Conservation (phyloP, 2,113 vertebrate genomes). For the Chloebia gouldiae region DNA sequence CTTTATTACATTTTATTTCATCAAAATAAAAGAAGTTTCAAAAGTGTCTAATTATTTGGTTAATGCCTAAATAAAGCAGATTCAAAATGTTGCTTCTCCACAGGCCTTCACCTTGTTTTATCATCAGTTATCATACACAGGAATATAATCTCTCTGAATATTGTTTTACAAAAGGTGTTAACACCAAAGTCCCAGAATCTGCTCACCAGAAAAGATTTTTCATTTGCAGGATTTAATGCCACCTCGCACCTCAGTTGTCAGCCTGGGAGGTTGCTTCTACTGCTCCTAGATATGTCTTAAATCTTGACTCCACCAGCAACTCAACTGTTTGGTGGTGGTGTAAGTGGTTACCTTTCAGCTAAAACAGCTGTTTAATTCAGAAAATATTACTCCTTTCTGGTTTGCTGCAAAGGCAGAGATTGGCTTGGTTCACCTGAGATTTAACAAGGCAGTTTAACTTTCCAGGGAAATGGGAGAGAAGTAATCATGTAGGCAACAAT, state of each 20-base stretch:
- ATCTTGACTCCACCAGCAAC: background rate
- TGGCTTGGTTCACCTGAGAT: background rate
- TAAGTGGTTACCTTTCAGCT: background rate
- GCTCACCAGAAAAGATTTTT: background rate
- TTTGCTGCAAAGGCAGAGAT: background rate
- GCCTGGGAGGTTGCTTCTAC: background rate
- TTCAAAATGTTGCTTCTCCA: background rate
- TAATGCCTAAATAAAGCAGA: background rate
- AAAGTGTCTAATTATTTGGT: background rate
- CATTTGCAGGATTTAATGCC: background rate
- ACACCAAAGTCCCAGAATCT: background rate
- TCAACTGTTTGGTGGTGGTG: background rate
- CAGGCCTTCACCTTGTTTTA: background rate
- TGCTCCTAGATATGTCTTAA: background rate
- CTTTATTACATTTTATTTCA: background rate
- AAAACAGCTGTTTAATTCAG: background rate
- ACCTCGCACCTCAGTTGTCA: background rate
- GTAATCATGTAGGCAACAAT: background rate
- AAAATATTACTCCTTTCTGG: background rate
- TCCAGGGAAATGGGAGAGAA: background rate
- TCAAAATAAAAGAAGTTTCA: background rate
- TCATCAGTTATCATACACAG: background rate
- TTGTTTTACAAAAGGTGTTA: background rate
- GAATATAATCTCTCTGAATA: background rate
- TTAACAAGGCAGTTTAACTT: background rate